phyloP scores from a whole-genome alignment of 1,140 invertebrate genomes.

The Littorina saxatilis region DNA sequence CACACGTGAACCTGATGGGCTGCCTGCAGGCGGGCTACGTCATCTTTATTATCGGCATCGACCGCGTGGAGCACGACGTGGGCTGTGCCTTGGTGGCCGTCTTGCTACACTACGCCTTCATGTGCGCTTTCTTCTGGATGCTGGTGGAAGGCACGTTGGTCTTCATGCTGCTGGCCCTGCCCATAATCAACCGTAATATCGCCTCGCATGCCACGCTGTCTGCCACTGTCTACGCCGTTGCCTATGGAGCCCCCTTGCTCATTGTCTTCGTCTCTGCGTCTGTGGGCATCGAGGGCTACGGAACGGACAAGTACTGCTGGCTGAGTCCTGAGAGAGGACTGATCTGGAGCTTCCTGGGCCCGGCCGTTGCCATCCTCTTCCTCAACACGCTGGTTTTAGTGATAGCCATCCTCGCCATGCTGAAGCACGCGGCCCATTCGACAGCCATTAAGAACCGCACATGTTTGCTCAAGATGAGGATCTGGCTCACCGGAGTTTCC shows the following conservation, averaged over 20 bases:
- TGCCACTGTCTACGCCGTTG: neutral
- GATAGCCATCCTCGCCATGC: neutral
- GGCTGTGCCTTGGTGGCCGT: neutral
- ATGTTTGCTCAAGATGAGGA: neutral
- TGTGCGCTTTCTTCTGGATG: neutral
- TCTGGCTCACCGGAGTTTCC: neutral
- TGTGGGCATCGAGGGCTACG: neutral
- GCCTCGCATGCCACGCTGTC: neutral
- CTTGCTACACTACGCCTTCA: neutral
- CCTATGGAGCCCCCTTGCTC: neutral
- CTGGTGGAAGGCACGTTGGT: neutral
- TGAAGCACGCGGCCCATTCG: neutral
- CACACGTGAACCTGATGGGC: neutral
- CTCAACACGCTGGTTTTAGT: neutral
- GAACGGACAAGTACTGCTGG: neutral
- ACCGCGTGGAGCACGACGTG: neutral
- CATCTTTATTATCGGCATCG: neutral
- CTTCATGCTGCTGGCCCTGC: neutral
- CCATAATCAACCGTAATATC: neutral
- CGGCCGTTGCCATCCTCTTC: neutral
- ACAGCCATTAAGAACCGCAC: neutral
- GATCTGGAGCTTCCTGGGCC: neutral
- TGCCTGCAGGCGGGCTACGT: neutral
- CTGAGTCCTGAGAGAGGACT: neutral
- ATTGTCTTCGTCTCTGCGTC: neutral